phyloP scores from a whole-genome alignment of 1,140 invertebrate species.

The Meloidogyne chitwoodi region DNA sequence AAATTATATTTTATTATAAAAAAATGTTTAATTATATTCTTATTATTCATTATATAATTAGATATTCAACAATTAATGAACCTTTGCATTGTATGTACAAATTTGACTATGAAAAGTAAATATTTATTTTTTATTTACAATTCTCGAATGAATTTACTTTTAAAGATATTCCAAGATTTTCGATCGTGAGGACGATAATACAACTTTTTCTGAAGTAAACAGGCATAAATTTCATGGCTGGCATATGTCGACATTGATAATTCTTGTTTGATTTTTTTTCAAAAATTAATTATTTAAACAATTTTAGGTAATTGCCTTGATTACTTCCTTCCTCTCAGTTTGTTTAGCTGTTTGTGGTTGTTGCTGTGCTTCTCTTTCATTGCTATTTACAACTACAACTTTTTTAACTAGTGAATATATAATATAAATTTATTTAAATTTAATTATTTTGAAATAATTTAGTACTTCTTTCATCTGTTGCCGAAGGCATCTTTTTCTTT shows the following conservation, averaged over 20 bases:
- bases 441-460: not conserved
- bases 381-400: slow-evolving; percentile 53
- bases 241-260: slow-evolving; percentile 57
- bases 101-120: slow-evolving; percentile 57
- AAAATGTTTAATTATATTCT: no score
- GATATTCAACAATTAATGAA: slow-evolving; percentile 55
- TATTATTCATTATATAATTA: no score
- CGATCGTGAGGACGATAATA: slow-evolving; percentile 58
- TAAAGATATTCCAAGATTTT: slow-evolving; percentile 57
- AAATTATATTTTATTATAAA: not conserved
- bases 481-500: slow-evolving; percentile 59
- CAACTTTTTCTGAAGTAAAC: slow-evolving; percentile 59
- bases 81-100: slow-evolving; percentile 60
- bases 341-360: slow-evolving; percentile 54
- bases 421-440: not conserved
- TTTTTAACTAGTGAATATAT: slow-evolving; percentile 51
- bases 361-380: slow-evolving; percentile 53
- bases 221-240: slow-evolving; percentile 60
- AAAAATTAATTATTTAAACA: not conserved
- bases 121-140: not conserved
- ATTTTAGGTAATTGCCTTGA: slow-evolving; percentile 38
- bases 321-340: slow-evolving; percentile 52
- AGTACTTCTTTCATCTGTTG: slow-evolving; percentile 55
- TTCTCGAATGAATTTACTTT: not conserved
- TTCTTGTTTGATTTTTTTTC: slow-evolving; percentile 27